Evolutionary conservation across 2,113 vertebrate genomes (phyloP), one percentile per base, ranked within the genome.

Genomic region (Heteronetta atricapilla): DNA sequence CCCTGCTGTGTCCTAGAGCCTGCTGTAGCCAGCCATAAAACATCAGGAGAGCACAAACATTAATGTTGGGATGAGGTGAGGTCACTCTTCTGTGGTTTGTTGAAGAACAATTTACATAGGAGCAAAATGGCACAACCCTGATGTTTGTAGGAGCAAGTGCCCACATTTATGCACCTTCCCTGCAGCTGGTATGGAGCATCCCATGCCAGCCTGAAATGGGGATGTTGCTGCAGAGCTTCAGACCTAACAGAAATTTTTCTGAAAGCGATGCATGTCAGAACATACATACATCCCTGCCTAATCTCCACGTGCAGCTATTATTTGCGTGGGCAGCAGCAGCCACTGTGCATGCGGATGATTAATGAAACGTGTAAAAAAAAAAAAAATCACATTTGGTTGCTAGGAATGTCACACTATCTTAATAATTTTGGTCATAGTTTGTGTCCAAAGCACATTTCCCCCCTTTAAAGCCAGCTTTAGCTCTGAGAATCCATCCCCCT

Each of bases 301-400:
- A 50, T 69, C 75, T 48, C 17, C 85, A 75, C 4, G 31, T 50
- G 19, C 64, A 77, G 74, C 34, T 56, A 44, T 86, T 75, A 56
- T 50, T 46, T 56, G 58, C 21, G 81, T 75, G 89, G 89, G 85
- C 81, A 86, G 89, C 73, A 80, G 78, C 77, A 66, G 72, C 46
- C 56, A 8, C 40, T 9, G 25, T 46, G 40, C 72, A 9, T 42
- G 78, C 7, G 53, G 78, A 58, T 80, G 89, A 89, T 86, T 86
- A 84, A 72, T 68, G 86, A 56, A 67, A 87, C 4, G 42, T n/a
- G 46, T 31, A 81, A 92, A 92, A 72, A 66, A 38, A 66, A 38
- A 38, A 38, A 5, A 15, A 16, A 0, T 17, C 26, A 4, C 20
- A 56, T 29, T 75, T 40, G 25, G 16, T 72, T 58, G 68, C 46